phyloP scores from a whole-genome alignment of 1,140 invertebrate genomes.

The Lordiphosa stackelbergi region DNA sequence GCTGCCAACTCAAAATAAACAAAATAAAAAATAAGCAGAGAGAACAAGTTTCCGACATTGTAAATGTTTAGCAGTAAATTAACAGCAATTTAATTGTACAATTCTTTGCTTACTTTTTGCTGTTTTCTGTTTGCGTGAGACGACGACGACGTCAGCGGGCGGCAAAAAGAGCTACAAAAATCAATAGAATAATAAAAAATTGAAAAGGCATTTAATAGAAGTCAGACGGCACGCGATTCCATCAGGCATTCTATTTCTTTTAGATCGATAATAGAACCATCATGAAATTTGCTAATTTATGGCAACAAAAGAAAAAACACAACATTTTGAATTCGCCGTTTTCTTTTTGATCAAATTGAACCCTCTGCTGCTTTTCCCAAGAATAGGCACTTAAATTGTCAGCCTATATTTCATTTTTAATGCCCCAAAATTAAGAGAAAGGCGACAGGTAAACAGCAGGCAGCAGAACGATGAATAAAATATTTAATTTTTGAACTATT shows the following conservation, averaged over 20 bases:
- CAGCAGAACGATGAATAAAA: constrained; percentile 16
- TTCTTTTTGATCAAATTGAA: neutral
- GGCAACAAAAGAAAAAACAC: neutral
- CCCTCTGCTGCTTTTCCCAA: neutral
- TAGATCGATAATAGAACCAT: constrained; percentile 26
- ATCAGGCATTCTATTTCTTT: constrained; percentile 17
- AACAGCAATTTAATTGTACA: constrained; percentile 65
- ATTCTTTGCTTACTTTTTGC: constrained; percentile 26
- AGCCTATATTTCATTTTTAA: constrained; percentile 14
- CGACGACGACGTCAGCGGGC: constrained; percentile 5
- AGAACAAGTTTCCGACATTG: constrained; percentile 65
- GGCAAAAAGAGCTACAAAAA: constrained; percentile 42
- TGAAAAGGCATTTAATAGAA: constrained; percentile 58
- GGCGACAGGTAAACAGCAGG: neutral
- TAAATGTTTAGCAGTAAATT: constrained; percentile 70
- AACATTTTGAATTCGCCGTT: neutral
- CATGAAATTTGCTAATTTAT: constrained; percentile 6
- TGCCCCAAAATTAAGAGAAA: neutral
- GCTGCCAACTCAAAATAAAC: constrained; percentile 35
- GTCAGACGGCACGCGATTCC: constrained; percentile 36
- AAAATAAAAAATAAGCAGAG: constrained; percentile 38
- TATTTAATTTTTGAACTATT: constrained; percentile 16
- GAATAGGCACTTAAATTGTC: constrained; percentile 8
- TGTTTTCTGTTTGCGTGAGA: constrained; percentile 24
- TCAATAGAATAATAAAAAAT: constrained; percentile 70